Conservation (phyloP, 2,113 vertebrate species). For the Procavia capensis region DNA sequence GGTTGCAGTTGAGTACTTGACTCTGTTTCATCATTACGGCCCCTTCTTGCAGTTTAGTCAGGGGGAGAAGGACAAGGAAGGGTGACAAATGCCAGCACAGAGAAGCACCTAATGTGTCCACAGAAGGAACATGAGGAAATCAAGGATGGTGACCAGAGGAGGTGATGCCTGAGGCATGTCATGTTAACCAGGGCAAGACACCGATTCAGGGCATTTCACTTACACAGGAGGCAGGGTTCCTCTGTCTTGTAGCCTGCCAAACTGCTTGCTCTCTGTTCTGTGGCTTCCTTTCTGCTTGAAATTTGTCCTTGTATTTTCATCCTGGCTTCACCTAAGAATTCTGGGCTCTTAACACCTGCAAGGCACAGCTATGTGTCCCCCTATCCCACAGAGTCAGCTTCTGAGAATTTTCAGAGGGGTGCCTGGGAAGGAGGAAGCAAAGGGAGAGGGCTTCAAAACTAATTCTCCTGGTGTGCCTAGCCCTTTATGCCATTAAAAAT, state of each 20-base stretch:
- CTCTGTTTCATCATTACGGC: neutral
- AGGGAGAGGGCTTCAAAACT: neutral
- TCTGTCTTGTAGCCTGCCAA: neutral
- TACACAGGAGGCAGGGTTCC: neutral
- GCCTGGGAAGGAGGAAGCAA: neutral
- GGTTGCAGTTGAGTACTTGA: neutral
- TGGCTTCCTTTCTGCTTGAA: neutral
- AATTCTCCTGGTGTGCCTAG: neutral
- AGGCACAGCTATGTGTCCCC: neutral
- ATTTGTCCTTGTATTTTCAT: neutral
- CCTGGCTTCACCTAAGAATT: neutral
- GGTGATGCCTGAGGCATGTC: rapidly evolving
- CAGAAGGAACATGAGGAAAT: neutral
- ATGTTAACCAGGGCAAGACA: neutral
- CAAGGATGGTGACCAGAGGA: neutral
- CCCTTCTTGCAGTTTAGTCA: neutral
- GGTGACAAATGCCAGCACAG: neutral
- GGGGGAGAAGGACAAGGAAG: neutral
- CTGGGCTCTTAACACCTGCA: neutral
- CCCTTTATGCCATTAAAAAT: neutral
- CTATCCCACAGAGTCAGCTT: neutral
- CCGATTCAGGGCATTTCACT: neutral
- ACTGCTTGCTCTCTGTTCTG: neutral
- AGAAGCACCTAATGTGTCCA: neutral
- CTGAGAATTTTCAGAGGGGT: neutral